phyloP scores from a whole-genome alignment of 2,113 vertebrate genomes.

The Ptyas mucosa region DNA sequence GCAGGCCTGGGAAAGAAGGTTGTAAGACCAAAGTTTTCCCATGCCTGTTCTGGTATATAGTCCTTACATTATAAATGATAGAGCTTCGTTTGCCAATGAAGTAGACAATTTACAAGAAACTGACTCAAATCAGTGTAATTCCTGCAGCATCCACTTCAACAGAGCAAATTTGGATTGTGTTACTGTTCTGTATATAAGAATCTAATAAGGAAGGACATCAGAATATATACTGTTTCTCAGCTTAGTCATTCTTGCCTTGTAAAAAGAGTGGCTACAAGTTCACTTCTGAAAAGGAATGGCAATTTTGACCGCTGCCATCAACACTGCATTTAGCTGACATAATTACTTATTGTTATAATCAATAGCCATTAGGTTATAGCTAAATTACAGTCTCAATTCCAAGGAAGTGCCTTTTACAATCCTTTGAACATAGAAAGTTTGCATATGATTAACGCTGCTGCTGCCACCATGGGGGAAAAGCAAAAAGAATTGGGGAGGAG shows the following conservation, averaged over 20 bases:
- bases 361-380: constrained; percentile 68
- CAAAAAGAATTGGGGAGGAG: constrained; percentile 66
- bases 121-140: background rate
- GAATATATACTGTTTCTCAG: constrained; percentile 39
- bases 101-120: background rate
- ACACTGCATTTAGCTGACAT: constrained; percentile 71
- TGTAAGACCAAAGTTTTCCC: background rate
- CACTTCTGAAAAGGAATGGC: constrained; percentile 61
- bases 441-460: constrained; percentile 66
- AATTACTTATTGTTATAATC: constrained; percentile 71
- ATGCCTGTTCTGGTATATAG: background rate
- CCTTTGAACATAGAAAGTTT: constrained; percentile 69
- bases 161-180: background rate
- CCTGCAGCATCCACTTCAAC: background rate
- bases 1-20: background rate
- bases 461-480: constrained; percentile 58
- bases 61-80: background rate
- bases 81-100: background rate
- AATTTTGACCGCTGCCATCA: constrained; percentile 63
- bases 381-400: constrained; percentile 71
- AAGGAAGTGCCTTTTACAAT: constrained; percentile 70
- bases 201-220: background rate
- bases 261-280: constrained; percentile 60
- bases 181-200: background rate
- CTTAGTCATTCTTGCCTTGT: constrained; percentile 45